phyloP scores from a whole-genome alignment of 2,888 invertebrate species.

The Netelia melanura region DNA sequence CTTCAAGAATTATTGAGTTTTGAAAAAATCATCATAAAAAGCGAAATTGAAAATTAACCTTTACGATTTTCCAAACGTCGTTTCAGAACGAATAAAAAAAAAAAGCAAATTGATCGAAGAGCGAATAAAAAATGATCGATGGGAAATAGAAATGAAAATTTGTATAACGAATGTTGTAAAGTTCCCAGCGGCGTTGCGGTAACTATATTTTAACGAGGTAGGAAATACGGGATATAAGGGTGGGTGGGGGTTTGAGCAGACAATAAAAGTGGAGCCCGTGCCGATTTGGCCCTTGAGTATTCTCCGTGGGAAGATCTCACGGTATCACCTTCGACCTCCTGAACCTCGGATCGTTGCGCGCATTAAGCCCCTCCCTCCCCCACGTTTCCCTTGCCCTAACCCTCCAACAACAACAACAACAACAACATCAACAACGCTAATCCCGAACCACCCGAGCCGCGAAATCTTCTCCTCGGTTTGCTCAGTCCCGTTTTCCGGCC shows the following conservation, averaged over 20 bases:
- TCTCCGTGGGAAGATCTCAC: slow-evolving; percentile 82
- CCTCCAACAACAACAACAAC: slow-evolving; percentile 50
- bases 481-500: slow-evolving; percentile 43
- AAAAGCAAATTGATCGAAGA: neutral
- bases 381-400: slow-evolving; percentile 43
- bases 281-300: slow-evolving; percentile 58
- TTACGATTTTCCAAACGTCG: no score
- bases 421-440: slow-evolving; percentile 65
- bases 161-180: neutral
- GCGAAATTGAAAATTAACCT: no score
- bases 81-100: no score
- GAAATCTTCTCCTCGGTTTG: slow-evolving; percentile 52
- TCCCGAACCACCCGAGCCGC: slow-evolving; percentile 57
- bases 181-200: neutral
- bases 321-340: slow-evolving; percentile 79
- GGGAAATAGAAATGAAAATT: no score
- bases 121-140: neutral
- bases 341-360: slow-evolving; percentile 64
- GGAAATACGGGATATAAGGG: slow-evolving; percentile 8
- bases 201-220: slow-evolving; percentile 35
- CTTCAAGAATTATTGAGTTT: no score
- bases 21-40: no score
- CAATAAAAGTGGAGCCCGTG: slow-evolving; percentile 63
- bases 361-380: slow-evolving; percentile 63
- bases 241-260: slow-evolving; percentile 25